Evolutionary conservation across 2,797 vertebrate genomes (phyloP), one percentile per base, ranked within the genome.

Genomic region (Hoplostethus mediterraneus): DNA sequence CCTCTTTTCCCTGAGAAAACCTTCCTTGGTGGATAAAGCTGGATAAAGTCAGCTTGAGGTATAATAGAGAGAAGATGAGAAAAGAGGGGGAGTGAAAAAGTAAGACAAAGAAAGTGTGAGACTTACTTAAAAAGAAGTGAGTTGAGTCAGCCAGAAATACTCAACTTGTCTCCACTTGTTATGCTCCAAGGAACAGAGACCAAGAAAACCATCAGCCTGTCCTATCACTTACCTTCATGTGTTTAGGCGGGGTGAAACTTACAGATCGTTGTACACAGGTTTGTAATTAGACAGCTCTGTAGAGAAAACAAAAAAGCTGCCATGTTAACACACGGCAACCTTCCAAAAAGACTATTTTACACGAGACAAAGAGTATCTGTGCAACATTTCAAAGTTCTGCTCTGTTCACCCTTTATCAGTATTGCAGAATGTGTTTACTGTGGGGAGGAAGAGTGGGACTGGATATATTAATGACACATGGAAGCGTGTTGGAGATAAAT

Each of bases 1-100:
- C 86, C 87, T 93, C 88, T 91, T 78, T 93, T 93, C 92, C 92
- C 85, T 94, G 80, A 88, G 91, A 94, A 93, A 94, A 83, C 91
- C 90, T 83, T 93, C 93, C 88, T 82, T 93, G 90, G 82, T 87
- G 92, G 86, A 89, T 82, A 87, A 92, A 93, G 90, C 90, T 95
- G 94, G 92, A 87, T 82, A 93, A 93, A 95, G 90, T 90, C 91
- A 94, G 93, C 91, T 94, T 88, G 71, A 90, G 87, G 92, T 95
- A 91, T 80, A 92, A 80, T 92, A 93, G 92, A 93, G 78, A 90
- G 40, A 55, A 59, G 68, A 63, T 75, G 45, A 52, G 57, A 70
- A 56, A 82, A 45, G 45, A 69, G 14, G 53, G 40, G 51, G 9
- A 57, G 54, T 73, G 80, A 89, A 94, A 60, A 21, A 69, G 49